Percentiles rank a stretch among this genome's conserved stretches.
phyloP scores from a whole-genome alignment of 2,797 vertebrate genomes.

The Anas capensis region DNA sequence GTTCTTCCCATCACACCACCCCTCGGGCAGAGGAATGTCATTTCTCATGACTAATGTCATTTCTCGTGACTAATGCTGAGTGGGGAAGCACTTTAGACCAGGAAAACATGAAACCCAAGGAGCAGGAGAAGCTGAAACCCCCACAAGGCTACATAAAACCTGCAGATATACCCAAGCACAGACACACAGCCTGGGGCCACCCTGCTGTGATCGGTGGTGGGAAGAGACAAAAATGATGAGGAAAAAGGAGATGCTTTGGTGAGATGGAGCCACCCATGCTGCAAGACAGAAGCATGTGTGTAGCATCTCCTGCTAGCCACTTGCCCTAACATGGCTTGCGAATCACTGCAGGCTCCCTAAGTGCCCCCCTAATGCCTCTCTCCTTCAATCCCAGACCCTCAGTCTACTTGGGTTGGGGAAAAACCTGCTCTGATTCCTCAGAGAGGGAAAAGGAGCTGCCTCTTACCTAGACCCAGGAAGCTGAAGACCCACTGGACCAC shows the following conservation, averaged over 20 bases:
- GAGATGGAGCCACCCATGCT: not conserved
- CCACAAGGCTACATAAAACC: fast-evolving
- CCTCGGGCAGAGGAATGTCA: not conserved
- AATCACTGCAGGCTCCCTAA: not conserved
- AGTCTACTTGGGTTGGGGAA: not conserved
- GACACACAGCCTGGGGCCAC: not conserved
- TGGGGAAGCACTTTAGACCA: not conserved
- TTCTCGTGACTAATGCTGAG: not conserved
- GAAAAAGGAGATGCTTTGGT: not conserved
- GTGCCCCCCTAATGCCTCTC: not conserved
- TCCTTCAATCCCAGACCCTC: not conserved
- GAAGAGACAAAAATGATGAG: not conserved
- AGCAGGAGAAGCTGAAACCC: not conserved
- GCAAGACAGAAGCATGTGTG: not conserved
- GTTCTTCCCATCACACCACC: not conserved
- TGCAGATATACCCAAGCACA: not conserved
- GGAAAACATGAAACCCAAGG: not conserved
- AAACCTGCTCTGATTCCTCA: not conserved
- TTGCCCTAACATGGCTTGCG: not conserved
- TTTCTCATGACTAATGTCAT: not conserved
- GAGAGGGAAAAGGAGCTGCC: not conserved
- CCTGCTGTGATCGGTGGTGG: fast-evolving
- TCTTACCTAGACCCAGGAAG: conserved; percentile 90
- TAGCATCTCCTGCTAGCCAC: fast-evolving
- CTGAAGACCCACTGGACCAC: conserved; percentile 90